Percentiles rank a stretch among this genome's conserved stretches.
Evolutionary conservation across 2,888 invertebrate genomes (phyloP).

Genomic region (Diogma glabrata): DNA sequence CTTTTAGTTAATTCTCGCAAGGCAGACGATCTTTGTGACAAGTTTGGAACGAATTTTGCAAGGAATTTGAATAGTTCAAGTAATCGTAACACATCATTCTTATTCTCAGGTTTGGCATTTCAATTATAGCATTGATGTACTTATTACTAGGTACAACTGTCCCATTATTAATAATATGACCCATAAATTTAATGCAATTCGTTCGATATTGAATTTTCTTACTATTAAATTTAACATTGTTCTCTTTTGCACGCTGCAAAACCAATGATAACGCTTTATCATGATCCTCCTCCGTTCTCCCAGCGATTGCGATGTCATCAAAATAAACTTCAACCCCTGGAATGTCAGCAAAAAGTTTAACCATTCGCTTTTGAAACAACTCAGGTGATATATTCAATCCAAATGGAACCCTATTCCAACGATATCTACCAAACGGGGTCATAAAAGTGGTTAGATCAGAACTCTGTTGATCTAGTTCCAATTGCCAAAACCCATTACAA

Average conservation of each 20-base stretch:
- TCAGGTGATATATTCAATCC: slow-evolving; percentile 4
- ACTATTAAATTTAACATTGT: neutral
- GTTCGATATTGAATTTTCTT: neutral
- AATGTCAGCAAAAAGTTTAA: too few relatives aligned
- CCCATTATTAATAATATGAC: neutral
- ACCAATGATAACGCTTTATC: neutral
- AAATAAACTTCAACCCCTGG: neutral
- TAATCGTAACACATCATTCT: neutral
- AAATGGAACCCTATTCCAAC: too few relatives aligned
- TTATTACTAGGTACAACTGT: neutral
- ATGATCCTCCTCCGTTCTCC: neutral
- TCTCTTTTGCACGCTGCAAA: neutral
- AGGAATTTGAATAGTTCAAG: neutral
- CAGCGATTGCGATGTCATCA: neutral
- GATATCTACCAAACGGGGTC: slow-evolving; percentile 16
- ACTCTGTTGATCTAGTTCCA: neutral
- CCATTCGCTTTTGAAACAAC: neutral
- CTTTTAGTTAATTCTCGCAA: neutral
- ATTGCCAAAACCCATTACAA: slow-evolving; percentile 16
- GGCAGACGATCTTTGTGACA: neutral
- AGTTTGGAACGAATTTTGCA: neutral
- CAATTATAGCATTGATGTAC: neutral
- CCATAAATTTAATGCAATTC: neutral
- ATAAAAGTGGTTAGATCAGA: neutral
- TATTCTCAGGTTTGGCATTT: neutral